Percentiles rank a stretch among this genome's conserved stretches.
These are phyloP conservation scores for Pseudorhiza aurosa DNA, from an alignment of 30 jellyfish, hydroid and myxozoan genomes.

Conservation along the genomic window DNA sequence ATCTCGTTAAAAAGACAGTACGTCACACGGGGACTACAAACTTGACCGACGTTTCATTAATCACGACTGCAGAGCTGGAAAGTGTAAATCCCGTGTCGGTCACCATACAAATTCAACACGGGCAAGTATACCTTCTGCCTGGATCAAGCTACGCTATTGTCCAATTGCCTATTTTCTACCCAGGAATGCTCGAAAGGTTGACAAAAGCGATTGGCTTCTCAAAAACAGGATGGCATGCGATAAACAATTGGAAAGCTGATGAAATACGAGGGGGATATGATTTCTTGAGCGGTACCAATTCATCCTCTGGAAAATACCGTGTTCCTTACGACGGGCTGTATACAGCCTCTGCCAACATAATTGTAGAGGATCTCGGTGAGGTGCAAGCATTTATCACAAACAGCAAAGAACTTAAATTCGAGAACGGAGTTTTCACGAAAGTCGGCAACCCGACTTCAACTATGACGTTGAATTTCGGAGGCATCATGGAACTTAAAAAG, in stretches of 20 bases:
- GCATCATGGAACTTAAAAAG: conserved; percentile 54
- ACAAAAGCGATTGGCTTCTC: conserved; percentile 20
- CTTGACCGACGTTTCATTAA: conserved; percentile 15
- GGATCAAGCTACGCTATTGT: conserved; percentile 58
- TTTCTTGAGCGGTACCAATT: conserved; percentile 52
- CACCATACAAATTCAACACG: conserved; percentile 10
- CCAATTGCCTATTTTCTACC: conserved; percentile 48
- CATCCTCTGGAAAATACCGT: conserved; percentile 53
- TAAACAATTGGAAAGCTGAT: conserved; percentile 55
- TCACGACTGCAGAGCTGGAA: conserved; percentile 37
- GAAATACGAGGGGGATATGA: conserved; percentile 81
- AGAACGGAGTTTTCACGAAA: conserved; percentile 63
- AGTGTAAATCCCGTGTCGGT: conserved; percentile 34
- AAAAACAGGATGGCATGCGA: conserved; percentile 31
- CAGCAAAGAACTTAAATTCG: conserved; percentile 33
- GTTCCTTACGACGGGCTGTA: conserved; percentile 73
- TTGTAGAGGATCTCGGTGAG: conserved; percentile 56
- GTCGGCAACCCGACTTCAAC: conserved; percentile 65
- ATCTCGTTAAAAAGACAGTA: conserved; percentile 16
- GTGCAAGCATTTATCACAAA: conserved; percentile 51
- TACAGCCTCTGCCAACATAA: conserved; percentile 56
- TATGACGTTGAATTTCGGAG: conserved; percentile 77
- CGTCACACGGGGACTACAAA: not conserved
- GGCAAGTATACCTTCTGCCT: conserved; percentile 40
- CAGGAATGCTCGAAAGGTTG: conserved; percentile 68